A percentile compares a stretch with the other conserved stretches of the same genome.
Conservation (phyloP, 2,113 vertebrate species). For the Perca fluviatilis region DNA sequence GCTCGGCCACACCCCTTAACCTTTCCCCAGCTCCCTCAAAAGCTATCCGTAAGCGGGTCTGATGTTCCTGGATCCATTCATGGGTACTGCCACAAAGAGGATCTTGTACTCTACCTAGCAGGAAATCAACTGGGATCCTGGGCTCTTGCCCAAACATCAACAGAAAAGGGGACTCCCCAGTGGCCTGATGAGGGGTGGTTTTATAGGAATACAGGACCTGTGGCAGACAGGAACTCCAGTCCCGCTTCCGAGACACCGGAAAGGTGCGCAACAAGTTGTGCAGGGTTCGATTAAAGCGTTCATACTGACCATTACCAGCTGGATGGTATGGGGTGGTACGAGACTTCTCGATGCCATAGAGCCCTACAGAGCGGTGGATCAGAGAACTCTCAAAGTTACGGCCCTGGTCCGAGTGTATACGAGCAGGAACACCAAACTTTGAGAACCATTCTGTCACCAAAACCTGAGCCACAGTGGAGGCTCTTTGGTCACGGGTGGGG, state of each 20-base stretch:
- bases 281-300: no score
- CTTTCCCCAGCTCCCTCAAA: not conserved
- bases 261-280: no score
- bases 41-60: not conserved
- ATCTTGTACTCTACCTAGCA: not conserved
- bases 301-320: no score
- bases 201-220: no score
- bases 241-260: no score
- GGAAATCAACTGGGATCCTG: not conserved
- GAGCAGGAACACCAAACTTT: conserved; percentile 1
- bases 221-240: no score
- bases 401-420: conserved; percentile 31
- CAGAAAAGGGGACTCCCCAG: no score
- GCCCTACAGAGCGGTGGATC: conserved; percentile 7
- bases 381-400: conserved; percentile 25
- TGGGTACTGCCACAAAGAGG: not conserved
- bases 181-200: not conserved
- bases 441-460: conserved; percentile 20
- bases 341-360: conserved; percentile 23
- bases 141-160: no score
- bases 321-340: no score
- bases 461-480: not conserved
- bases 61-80: not conserved
- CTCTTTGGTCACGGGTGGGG: conserved; percentile 11
- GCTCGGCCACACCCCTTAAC: not conserved